Conservation (phyloP, 1,140 invertebrate genomes). For the Camponotus vicinus region DNA sequence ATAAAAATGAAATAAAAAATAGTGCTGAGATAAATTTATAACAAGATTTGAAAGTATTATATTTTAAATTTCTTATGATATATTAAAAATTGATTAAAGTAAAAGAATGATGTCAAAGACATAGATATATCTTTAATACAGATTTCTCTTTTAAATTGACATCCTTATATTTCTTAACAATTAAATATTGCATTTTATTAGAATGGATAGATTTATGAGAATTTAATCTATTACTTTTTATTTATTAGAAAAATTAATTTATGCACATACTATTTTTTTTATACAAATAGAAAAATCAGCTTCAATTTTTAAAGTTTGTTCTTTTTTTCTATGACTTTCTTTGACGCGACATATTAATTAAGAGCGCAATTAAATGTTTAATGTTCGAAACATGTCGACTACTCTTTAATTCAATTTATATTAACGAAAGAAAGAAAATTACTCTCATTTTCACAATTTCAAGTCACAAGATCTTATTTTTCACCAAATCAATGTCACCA, state of each 20-base stretch:
- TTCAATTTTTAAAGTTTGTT: no score
- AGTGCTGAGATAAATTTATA: neutral
- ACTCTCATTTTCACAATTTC: neutral
- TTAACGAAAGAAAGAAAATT: neutral
- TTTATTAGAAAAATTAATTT: no score
- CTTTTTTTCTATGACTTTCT: no score
- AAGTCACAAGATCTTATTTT: neutral
- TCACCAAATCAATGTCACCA: neutral
- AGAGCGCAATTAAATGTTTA: no score
- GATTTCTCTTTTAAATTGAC: no score
- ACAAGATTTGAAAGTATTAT: neutral
- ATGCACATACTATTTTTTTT: neutral
- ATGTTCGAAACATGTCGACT: neutral
- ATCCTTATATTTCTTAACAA: no score
- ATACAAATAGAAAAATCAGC: neutral
- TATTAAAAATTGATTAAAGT: no score
- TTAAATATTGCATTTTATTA: no score
- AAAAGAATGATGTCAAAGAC: no score
- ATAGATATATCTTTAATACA: no score
- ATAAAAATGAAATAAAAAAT: no score
- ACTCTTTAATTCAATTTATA: neutral
- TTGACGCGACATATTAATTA: no score
- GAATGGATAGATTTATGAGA: neutral
- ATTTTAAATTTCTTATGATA: neutral
- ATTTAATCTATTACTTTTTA: neutral